Base-by-base conservation (phyloP, 1,140 invertebrate species). In the Formica selysi region DNA sequence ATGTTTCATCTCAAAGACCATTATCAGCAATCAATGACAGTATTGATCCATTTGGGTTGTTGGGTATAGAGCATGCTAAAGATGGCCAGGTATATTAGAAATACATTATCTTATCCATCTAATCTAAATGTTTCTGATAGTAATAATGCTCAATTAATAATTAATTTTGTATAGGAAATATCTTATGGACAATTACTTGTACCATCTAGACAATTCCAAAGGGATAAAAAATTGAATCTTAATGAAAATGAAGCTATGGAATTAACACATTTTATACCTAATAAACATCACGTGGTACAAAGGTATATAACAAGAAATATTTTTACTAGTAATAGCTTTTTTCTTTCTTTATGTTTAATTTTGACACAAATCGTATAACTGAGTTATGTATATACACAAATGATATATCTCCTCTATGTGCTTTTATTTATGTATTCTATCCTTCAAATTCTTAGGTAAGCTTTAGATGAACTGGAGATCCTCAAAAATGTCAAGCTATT, bases 161-260 rank as follows among this genome's bases (percentile, higher is more conserved):
- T 83, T 41, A 29, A 29, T 84, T 87, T 92, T 92, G 67, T 92
- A 68, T 80, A 96, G 95, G 97, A 98, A 94, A 97, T 98, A 89
- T 98, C 98, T 36, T 99, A 98, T 95, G 97, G 97, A 67, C 97
- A 98, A 92, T 95, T 98, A 68, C 95, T 99, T 85, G 96, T 97
- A 90, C 97, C 98, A 38, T 97, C 97, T 19, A 96, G 96, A 91
- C 96, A 97, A 79, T 95, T 95, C 87, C 93, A 94, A 81, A 95
- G 91, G 64, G 94, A 95, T 22, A 92, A 92, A 88, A 95, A 94
- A 95, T 85, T 95, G 93, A 92, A 95, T 91, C 81, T 95, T 93
- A 92, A 94, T 89, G 96, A 96, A 85, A 95, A 95, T 85, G 96
- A 96, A 80, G 94, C 95, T n/a, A 94, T 94, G 91, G 96, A 96